Conservation (phyloP, 2,888 invertebrate species). For the Melanostoma scalare region DNA sequence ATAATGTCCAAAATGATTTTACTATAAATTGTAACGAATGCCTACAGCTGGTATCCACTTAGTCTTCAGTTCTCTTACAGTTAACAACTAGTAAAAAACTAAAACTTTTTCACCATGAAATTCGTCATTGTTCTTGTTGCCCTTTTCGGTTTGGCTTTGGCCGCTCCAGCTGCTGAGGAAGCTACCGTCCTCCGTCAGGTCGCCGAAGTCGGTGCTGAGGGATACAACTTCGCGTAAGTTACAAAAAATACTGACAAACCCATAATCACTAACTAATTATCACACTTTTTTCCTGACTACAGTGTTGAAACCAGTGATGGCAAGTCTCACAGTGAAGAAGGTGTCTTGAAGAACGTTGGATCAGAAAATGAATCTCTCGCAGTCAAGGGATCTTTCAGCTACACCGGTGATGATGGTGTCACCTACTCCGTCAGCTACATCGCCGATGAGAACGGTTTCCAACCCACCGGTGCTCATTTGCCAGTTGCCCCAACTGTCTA, state of each 20-base stretch:
- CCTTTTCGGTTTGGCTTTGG: slow-evolving; percentile 64
- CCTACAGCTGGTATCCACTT: slow-evolving; percentile 56
- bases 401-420: slow-evolving; percentile 84
- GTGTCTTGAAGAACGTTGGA: slow-evolving; percentile 83
- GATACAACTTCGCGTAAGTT: slow-evolving; percentile 64
- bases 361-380: slow-evolving; percentile 82
- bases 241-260: not conserved
- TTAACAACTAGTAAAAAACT: slow-evolving; percentile 50
- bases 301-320: slow-evolving; percentile 84
- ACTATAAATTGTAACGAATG: slow-evolving; percentile 64
- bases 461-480: slow-evolving; percentile 82
- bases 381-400: slow-evolving; percentile 82
- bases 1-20: slow-evolving; percentile 23
- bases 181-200: slow-evolving; percentile 86
- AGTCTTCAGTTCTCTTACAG: slow-evolving; percentile 69
- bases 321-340: slow-evolving; percentile 82
- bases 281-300: slow-evolving; percentile 19
- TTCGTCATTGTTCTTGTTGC: slow-evolving; percentile 77
- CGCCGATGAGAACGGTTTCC: slow-evolving; percentile 80
- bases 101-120: slow-evolving; percentile 76
- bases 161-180: slow-evolving; percentile 80
- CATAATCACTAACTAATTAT: not conserved
- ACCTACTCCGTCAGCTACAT: slow-evolving; percentile 83
- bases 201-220: slow-evolving; percentile 79
- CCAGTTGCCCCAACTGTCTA: slow-evolving; percentile 77